Base-by-base conservation (phyloP, 1,140 invertebrate species). In the Zaprionus africanus region DNA sequence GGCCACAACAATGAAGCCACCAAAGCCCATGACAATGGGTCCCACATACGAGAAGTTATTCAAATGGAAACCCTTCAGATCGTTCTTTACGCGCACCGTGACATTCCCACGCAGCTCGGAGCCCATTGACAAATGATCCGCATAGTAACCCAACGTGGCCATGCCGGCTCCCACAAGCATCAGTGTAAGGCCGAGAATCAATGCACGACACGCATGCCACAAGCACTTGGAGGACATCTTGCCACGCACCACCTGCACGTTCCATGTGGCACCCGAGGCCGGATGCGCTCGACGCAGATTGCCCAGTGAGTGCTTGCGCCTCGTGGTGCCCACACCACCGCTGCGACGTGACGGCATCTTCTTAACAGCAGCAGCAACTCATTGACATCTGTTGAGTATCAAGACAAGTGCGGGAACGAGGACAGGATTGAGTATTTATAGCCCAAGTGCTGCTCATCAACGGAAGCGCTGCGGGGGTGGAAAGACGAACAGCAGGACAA, bases 11-110 rank as follows among this genome's bases (percentile, higher is more conserved):
- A 98, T 97, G 87, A 98, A 98, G 17, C 97, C 97, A 94, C 97
- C 97, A 41, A 98, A 95, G 38, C 97, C 97, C 97, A 98, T 98
- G 26, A 98, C 96, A 69, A 98, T 97, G 9, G 97, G 97, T 9
- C 97, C 97, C 3, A 97, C 97, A 84, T 98, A 98, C 1, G 97
- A 97, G 1, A 98, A 93, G 91, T 98, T 98, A 93, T 98, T 98
- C 36, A 98, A 94, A 87, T 98, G 97, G 91, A 97, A 96, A 49
- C 96, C 96, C 49, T 96, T 94, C 1, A 96, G 95, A 84, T 97
- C 96, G 81, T 97, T 96, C 93, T 97, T 97, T 2, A 97, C 95
- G 53, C 94, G 94, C 28, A 97, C 94, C 1, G 96, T 97, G 12
- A 95, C 93, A 92, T 97, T 97, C 12, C 96, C 96, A 60, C 96